Evolutionary conservation across 2,113 vertebrate species (phyloP), one percentile per base, ranked within the genome.

Genomic region (Vulpes ferrilata): DNA sequence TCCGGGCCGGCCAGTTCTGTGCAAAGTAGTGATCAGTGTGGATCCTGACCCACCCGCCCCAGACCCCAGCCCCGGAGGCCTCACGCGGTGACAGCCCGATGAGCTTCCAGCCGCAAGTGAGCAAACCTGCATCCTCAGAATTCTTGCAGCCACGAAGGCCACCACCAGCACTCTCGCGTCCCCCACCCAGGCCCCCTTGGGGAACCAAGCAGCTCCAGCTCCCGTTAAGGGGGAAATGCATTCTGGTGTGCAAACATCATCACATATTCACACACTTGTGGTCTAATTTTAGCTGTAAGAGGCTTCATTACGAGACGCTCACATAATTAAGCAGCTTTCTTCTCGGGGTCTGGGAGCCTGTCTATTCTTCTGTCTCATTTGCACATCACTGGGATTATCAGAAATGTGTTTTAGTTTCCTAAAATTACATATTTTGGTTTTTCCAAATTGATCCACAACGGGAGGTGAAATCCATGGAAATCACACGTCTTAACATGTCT

Each of bases 241-340:
- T 95, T 93, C 93, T 98, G 94, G 88, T 95, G 79, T 97, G 84
- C 96, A 98, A 88, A 88, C 92, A 65, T 69, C 81, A 93, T 96
- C 78, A 25, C 95, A 98, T 96, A 98, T 96, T 95, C 95, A 91
- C 88, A 96, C 60, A 71, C 97, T 98, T 95, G 32, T 88, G 78
- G 93, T 97, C 96, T 98, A 98, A 98, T 98, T 98, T 98, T 97
- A 98, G 94, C 92, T 96, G 59, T 78, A 88, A 80, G 95, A 98
- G 84, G 35, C 97, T 98, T 98, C 93, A 82, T 98, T 97, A 93
- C 94, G 97, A 97, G 97, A 97, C 94, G 96, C 23, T 86, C 93
- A 97, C 51, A 76, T 95, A 98, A 98, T 97, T 96, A 98, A 97
- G 98, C 74, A 96, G 81, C 94, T 96, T 97, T 95, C 94, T 96